These are phyloP conservation scores for Coleophora deauratella DNA, from an alignment of 2,888 invertebrate genomes.

Conservation along the genomic window DNA sequence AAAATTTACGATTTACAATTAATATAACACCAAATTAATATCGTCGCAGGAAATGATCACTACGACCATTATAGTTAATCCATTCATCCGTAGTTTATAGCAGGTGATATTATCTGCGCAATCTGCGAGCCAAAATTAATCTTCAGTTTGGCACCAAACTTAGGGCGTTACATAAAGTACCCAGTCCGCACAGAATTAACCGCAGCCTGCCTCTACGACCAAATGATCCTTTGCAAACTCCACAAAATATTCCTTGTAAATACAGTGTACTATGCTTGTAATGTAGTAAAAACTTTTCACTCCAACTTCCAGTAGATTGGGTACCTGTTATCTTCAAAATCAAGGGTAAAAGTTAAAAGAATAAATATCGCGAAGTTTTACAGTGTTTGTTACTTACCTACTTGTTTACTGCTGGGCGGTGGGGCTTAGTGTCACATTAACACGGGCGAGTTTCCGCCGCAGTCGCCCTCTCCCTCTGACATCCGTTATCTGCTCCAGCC, in stretches of 20 bases:
- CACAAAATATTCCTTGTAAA: background rate
- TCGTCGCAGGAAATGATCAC: too few species aligned
- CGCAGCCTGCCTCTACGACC: background rate
- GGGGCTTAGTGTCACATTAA: constrained; percentile 48
- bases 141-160: constrained; percentile 2
- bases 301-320: constrained; percentile 17
- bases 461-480: constrained; percentile 29
- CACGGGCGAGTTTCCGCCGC: constrained; percentile 22
- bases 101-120: constrained; percentile 1
- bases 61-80: too few species aligned
- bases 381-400: constrained; percentile 28
- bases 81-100: background rate
- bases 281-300: constrained; percentile 27
- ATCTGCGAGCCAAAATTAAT: constrained; percentile 12
- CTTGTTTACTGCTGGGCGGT: constrained; percentile 33
- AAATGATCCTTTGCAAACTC: background rate
- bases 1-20: too few species aligned
- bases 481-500: constrained; percentile 56
- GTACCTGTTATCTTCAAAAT: constrained; percentile 25
- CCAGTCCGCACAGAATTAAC: background rate
- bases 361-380: constrained; percentile 18
- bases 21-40: too few species aligned
- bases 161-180: background rate
- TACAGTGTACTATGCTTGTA: constrained; percentile 18
- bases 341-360: constrained; percentile 18